These are phyloP conservation scores for Eudemis profundana DNA, from an alignment of 2,888 invertebrate species.

Conservation along the genomic window DNA sequence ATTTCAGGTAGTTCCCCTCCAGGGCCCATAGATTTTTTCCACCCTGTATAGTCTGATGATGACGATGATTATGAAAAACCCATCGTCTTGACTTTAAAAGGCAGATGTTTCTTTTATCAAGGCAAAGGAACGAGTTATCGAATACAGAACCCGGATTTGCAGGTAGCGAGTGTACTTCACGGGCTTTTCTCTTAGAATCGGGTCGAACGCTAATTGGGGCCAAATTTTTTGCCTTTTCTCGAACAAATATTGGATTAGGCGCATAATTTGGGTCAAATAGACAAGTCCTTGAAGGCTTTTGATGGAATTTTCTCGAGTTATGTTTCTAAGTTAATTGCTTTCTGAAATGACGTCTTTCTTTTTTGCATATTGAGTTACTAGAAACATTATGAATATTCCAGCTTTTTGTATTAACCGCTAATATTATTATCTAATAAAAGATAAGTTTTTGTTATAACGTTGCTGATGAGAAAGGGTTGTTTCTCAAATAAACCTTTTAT, in stretches of 20 bases:
- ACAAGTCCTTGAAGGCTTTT: slow-evolving; percentile 71
- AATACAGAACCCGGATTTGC: slow-evolving; percentile 22
- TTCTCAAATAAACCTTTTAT: not conserved
- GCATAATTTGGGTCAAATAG: slow-evolving; percentile 76
- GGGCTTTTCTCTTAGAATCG: slow-evolving; percentile 74
- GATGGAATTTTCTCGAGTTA: slow-evolving; percentile 57
- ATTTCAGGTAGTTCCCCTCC: too few species aligned
- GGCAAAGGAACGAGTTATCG: not conserved
- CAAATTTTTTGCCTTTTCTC: slow-evolving; percentile 71
- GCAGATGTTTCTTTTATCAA: not conserved
- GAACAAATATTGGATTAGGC: slow-evolving; percentile 81
- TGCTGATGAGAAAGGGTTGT: not conserved
- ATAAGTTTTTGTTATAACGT: not conserved
- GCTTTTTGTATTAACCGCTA: slow-evolving; percentile 13
- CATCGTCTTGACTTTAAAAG: too few species aligned
- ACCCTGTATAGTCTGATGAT: too few species aligned
- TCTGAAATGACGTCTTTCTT: slow-evolving; percentile 39
- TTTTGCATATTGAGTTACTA: slow-evolving; percentile 28
- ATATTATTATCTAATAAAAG: slow-evolving; percentile 8
- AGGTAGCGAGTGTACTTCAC: slow-evolving; percentile 13
- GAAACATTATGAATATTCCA: slow-evolving; percentile 28
- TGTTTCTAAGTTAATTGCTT: slow-evolving; percentile 43
- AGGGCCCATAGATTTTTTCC: too few species aligned
- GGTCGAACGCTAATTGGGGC: slow-evolving; percentile 80
- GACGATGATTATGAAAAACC: too few species aligned